Evolutionary conservation across 1,140 invertebrate genomes (phyloP).

Genomic region (Zaprionus taronus): DNA sequence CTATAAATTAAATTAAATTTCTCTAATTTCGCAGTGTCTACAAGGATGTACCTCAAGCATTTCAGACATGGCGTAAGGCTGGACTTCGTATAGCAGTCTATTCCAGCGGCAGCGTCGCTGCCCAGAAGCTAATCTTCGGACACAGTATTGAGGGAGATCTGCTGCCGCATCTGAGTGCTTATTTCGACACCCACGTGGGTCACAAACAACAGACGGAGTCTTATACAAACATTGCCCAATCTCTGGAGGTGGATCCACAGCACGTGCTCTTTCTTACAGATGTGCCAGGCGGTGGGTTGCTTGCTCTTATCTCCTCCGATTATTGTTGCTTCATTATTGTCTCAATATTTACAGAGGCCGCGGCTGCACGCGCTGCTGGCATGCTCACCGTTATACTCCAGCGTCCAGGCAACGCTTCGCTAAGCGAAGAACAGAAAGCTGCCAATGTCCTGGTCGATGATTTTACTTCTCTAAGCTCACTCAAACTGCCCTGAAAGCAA

Average conservation of each 20-base stretch:
- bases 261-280: slow-evolving; percentile 95
- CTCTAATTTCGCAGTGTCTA: slow-evolving; percentile 89
- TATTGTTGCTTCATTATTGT: background rate
- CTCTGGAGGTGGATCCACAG: slow-evolving; percentile 87
- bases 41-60: slow-evolving; percentile 91
- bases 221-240: slow-evolving; percentile 90
- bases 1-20: background rate
- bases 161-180: slow-evolving; percentile 89
- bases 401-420: slow-evolving; percentile 90
- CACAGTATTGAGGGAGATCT: slow-evolving; percentile 92
- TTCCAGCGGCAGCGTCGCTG: slow-evolving; percentile 95
- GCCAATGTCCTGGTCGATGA: slow-evolving; percentile 24
- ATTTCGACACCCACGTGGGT: slow-evolving; percentile 95
- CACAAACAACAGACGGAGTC: slow-evolving; percentile 90
- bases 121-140: slow-evolving; percentile 94
- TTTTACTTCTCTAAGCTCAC: slow-evolving; percentile 40
- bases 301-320: slow-evolving; percentile 9
- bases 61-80: slow-evolving; percentile 88
- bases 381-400: slow-evolving; percentile 88
- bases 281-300: slow-evolving; percentile 89
- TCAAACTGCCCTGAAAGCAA: slow-evolving; percentile 18
- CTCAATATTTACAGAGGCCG: slow-evolving; percentile 88
- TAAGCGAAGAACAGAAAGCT: slow-evolving; percentile 73
- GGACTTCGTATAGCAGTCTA: slow-evolving; percentile 93
- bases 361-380: slow-evolving; percentile 91